phyloP scores from a whole-genome alignment of 2,113 vertebrate species.

The Pteruthius melanotis region DNA sequence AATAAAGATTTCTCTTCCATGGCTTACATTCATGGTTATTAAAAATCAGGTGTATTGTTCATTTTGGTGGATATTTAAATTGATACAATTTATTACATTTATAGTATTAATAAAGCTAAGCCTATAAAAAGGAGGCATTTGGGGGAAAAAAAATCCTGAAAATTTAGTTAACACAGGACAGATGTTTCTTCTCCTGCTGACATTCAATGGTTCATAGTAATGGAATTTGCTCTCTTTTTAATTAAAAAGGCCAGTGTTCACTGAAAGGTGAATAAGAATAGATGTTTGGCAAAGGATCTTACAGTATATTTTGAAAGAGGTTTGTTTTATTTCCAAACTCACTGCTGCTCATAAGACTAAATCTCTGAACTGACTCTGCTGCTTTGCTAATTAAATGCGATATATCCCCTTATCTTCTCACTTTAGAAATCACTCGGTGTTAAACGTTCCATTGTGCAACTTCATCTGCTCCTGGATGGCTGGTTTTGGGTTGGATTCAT shows the following conservation, averaged over 20 bases:
- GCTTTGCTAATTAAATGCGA: neutral
- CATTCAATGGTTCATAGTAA: constrained; percentile 31
- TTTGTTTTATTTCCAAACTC: neutral
- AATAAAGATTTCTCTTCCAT: neutral
- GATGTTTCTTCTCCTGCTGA: constrained; percentile 43
- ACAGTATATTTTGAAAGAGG: constrained; percentile 10
- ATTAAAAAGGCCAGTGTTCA: neutral
- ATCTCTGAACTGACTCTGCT: neutral
- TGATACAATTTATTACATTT: neutral
- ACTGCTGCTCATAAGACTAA: neutral
- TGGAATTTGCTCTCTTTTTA: constrained; percentile 41
- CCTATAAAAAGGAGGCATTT: neutral
- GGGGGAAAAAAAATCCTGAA: neutral
- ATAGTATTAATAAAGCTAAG: constrained; percentile 21
- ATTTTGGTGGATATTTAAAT: neutral
- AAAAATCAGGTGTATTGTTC: neutral
- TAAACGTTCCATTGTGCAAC: neutral
- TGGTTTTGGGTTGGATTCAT: neutral
- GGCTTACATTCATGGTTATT: neutral
- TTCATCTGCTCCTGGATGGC: neutral
- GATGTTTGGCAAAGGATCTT: constrained; percentile 19
- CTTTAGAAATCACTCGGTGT: neutral
- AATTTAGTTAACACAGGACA: constrained; percentile 15
- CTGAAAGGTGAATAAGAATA: constrained; percentile 22
- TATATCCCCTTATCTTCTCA: neutral